These are phyloP conservation scores for Seriola aureovittata DNA, from an alignment of 2,113 vertebrate species.

Conservation along the genomic window DNA sequence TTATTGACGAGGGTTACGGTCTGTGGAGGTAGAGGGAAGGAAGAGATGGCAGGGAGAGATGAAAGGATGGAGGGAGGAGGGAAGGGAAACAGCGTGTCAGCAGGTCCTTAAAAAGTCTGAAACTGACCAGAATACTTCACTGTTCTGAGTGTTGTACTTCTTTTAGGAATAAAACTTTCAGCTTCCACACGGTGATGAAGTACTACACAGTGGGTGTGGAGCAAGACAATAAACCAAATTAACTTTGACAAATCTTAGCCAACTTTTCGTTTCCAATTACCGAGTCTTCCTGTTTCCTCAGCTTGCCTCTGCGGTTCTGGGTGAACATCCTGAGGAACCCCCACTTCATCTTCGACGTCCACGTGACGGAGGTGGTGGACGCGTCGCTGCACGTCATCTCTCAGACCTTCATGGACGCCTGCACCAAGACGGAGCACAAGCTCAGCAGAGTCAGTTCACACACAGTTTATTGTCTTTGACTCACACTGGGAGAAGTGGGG, in stretches of 20 bases:
- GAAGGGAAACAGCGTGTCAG: slow-evolving; percentile 33
- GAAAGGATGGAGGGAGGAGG: slow-evolving; percentile 38
- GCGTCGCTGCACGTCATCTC: slow-evolving; percentile 96
- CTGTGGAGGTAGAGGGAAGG: slow-evolving; percentile 16
- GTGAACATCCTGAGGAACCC: slow-evolving; percentile 98
- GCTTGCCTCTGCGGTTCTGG: slow-evolving; percentile 94
- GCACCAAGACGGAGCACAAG: slow-evolving; percentile 98
- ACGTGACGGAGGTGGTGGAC: slow-evolving; percentile 95
- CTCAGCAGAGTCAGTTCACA: slow-evolving; percentile 90
- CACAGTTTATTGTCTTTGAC: not conserved
- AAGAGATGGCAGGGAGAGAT: slow-evolving; percentile 18
- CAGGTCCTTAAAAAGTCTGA: slow-evolving; percentile 24
- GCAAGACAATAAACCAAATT: no score
- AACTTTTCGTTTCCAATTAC: no score
- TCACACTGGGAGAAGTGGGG: no score
- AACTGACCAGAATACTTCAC: not conserved
- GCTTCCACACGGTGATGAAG: no score
- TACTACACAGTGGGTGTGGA: no score
- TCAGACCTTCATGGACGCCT: slow-evolving; percentile 99
- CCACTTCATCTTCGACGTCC: slow-evolving; percentile 95
- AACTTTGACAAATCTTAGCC: no score
- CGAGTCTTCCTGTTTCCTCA: slow-evolving; percentile 59
- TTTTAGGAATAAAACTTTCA: not conserved
- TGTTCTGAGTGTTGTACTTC: no score
- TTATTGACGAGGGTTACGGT: slow-evolving; percentile 62